Evolutionary conservation across 2,113 vertebrate species (phyloP).

Genomic region (Macroglossus sobrinus): DNA sequence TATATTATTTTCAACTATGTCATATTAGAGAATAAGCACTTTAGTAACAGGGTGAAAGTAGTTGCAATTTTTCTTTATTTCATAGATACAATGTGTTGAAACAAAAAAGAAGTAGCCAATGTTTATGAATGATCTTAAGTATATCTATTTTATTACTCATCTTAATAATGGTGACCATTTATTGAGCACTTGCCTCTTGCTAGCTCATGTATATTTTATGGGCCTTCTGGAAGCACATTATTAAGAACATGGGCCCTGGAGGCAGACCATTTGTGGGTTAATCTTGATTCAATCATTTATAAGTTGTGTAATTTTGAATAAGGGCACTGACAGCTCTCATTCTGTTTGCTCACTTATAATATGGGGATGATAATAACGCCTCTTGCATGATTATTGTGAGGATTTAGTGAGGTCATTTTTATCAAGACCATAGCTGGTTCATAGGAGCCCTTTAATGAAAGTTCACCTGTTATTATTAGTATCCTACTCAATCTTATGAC

Average conservation of each 20-base stretch:
- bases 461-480: not conserved
- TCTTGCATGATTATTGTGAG: not conserved
- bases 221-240: not conserved
- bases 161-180: not conserved
- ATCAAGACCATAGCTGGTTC: not conserved
- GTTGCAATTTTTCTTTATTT: not conserved
- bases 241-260: not conserved
- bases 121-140: not conserved
- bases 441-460: not conserved
- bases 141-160: not conserved
- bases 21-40: not conserved
- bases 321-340: not conserved
- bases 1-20: not conserved
- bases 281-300: not conserved
- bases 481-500: not conserved
- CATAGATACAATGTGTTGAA: not conserved
- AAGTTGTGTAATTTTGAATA: not conserved
- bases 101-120: not conserved
- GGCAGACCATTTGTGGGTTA: not conserved
- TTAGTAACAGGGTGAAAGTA: not conserved
- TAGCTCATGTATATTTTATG: not conserved
- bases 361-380: not conserved
- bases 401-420: not conserved
- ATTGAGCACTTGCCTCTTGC: not conserved
- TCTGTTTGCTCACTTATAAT: not conserved